Evolutionary conservation across 2,888 invertebrate species (phyloP), one percentile per base, ranked within the genome.

Genomic region (Microctonus aethiopoides): DNA sequence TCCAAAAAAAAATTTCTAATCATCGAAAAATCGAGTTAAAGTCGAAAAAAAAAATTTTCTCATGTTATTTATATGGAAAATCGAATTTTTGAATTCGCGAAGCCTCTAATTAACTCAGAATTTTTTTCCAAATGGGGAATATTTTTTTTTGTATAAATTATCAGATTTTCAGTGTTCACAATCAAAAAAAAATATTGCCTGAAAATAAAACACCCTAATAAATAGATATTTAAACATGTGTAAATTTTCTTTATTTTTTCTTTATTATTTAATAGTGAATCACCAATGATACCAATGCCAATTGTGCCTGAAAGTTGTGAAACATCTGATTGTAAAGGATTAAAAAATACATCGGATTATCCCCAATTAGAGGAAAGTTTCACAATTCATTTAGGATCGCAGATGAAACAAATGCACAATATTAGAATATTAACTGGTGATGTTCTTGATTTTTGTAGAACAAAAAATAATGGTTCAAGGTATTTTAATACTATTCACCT

Each of bases 351-450:
- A 16, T 77, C 83, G 10, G 83, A 85, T 59, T 81, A 81, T 73
- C 87, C 87, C 1, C 84, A 86, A 41, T 82, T 96, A 81, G 97
- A 98, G 87, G 98, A 98, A 88, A 97, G 97, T 87, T 99, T 98
- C 87, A 99, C 98, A 22, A 98, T 99, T 82, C 97, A 98, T 88
- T 89, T 98, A 75, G 98, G 99, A 62, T 97, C 98, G 4, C 99
- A 99, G 88, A 91, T 99, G 86, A 99, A 99, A 87, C 98, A 98
- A 83, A 99, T 97, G 90, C 98, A 99, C 87, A 99, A 99, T 87
- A 94, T 99, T 73, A 90, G 99, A 67, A 93, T 99, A 73, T 89
- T 98, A 34, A 94, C 96, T 70, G 93, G 94, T 22, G 92, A 95
- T 87, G 91, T 94, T 13, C 90, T 95, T 78, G 95, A 96, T 83